These are phyloP conservation scores for Vultur gryphus DNA, from an alignment of 2,797 vertebrate genomes.

Conservation along the genomic window DNA sequence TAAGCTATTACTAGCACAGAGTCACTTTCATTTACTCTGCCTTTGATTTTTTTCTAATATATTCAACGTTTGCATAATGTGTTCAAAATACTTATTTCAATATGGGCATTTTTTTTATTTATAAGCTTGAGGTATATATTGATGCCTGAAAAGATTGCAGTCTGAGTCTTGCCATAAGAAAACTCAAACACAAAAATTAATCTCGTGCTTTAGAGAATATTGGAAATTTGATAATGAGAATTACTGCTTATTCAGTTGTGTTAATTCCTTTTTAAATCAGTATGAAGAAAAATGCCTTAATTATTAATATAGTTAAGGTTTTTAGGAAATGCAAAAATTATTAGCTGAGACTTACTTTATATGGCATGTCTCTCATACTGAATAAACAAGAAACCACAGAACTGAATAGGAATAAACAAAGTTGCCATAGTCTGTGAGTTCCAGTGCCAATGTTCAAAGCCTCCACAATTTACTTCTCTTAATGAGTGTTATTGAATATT, in stretches of 20 bases:
- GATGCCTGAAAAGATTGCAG: background rate
- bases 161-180: background rate
- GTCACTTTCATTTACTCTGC: background rate
- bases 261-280: background rate
- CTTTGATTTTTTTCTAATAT: background rate
- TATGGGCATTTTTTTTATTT: background rate
- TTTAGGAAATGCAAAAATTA: background rate
- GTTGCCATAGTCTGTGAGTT: background rate
- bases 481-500: background rate
- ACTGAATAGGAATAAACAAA: background rate
- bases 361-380: rapidly evolving
- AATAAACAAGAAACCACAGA: background rate
- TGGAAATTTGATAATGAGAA: background rate
- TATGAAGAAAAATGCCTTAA: background rate
- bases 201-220: background rate
- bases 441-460: background rate
- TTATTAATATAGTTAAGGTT: background rate
- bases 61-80: background rate
- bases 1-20: background rate
- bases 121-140: background rate
- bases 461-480: background rate
- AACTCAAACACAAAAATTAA: background rate
- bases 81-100: background rate
- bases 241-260: background rate
- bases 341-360: background rate